Conservation (phyloP, 2,113 vertebrate species). For the Corydoras maculifer region DNA sequence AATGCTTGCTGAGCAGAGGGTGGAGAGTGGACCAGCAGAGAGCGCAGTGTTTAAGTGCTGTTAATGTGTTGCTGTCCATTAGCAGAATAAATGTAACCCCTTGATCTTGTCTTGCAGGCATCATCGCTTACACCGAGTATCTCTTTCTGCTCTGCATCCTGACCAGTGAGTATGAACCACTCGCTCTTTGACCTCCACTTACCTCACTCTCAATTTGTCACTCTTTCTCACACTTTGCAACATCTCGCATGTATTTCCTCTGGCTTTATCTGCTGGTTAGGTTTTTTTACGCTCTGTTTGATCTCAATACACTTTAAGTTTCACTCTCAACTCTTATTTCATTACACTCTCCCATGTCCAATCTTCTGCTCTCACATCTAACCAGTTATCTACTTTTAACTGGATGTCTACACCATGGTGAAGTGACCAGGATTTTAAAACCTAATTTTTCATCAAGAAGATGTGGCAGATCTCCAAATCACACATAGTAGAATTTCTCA, state of each 20-base stretch:
- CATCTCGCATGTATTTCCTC: not conserved
- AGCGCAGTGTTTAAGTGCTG: constrained; percentile 7
- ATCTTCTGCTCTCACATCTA: too few species aligned
- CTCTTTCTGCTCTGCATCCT: constrained; percentile 97
- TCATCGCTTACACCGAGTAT: constrained; percentile 98
- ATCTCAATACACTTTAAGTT: too few species aligned
- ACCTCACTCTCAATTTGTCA: constrained; percentile 5
- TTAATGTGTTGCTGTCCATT: constrained; percentile 49
- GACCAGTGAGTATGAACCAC: constrained; percentile 82
- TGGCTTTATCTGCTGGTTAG: too few species aligned
- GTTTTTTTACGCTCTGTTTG: too few species aligned
- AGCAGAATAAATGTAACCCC: constrained; percentile 43
- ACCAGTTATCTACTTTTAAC: too few species aligned
- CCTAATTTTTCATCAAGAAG: too few species aligned
- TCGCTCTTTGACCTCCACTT: constrained; percentile 6
- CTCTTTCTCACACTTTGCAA: constrained; percentile 14
- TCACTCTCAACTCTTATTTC: too few species aligned
- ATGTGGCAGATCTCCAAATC: too few species aligned
- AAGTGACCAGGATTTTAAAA: too few species aligned
- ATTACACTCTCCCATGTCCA: too few species aligned
- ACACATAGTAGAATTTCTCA: too few species aligned
- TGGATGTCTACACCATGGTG: too few species aligned
- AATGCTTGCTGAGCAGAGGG: not conserved
- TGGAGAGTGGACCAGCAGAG: not conserved
- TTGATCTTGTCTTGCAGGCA: constrained; percentile 70